These are phyloP conservation scores for Heliconius aoede DNA, from an alignment of 2,888 invertebrate genomes.

Conservation along the genomic window DNA sequence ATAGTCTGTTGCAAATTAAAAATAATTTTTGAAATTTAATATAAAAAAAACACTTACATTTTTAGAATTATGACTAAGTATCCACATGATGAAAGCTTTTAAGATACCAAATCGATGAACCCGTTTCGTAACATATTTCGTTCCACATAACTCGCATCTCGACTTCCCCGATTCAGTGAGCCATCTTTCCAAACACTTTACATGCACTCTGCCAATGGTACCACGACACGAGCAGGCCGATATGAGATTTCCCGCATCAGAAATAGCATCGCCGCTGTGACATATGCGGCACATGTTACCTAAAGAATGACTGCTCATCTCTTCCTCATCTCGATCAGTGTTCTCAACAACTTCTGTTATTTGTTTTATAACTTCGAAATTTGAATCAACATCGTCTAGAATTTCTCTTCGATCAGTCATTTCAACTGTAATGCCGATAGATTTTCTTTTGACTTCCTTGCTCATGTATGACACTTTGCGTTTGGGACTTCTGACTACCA, in stretches of 20 bases:
- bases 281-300: conserved; percentile 79
- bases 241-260: conserved; percentile 70
- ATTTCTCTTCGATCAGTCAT: conserved; percentile 59
- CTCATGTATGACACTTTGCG: conserved; percentile 55
- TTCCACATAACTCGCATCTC: conserved; percentile 89
- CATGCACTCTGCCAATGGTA: conserved; percentile 88
- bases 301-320: conserved; percentile 63
- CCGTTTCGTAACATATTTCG: conserved; percentile 85
- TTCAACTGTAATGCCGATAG: conserved; percentile 46
- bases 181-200: conserved; percentile 90
- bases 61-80: conserved; percentile 80
- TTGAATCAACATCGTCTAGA: conserved; percentile 52
- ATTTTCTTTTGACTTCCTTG: conserved; percentile 47
- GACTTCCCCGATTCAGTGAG: conserved; percentile 88
- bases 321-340: conserved; percentile 51
- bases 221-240: conserved; percentile 83
- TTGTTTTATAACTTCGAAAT: conserved; percentile 45
- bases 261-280: conserved; percentile 69
- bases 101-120: conserved; percentile 84
- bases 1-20: not conserved
- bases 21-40: not conserved
- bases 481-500: conserved; percentile 73
- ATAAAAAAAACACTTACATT: conserved; percentile 59
- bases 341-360: conserved; percentile 45
- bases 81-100: conserved; percentile 84